Percentiles rank a stretch among this genome's conserved stretches.
Conservation (phyloP, 2,113 vertebrate genomes). For the Sciurus niger region DNA sequence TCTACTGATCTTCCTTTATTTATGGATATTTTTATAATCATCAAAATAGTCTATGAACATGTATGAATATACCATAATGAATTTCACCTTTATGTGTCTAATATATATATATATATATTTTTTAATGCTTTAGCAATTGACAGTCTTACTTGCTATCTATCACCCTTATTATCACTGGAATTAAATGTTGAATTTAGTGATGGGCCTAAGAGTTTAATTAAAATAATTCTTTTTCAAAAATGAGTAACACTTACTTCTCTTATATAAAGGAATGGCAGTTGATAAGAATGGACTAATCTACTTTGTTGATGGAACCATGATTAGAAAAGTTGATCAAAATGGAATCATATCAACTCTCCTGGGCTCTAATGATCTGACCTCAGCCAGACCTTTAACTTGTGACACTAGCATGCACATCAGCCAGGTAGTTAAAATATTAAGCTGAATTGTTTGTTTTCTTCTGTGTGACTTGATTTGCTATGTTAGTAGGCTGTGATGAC, state of each 20-base stretch:
- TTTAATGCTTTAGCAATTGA: neutral
- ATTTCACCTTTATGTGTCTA: too few species aligned
- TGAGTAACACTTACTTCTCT: constrained; percentile 69
- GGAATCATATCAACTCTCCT: constrained; percentile 98
- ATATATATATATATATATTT: too few species aligned
- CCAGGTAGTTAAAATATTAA: constrained; percentile 91
- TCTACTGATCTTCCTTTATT: too few species aligned
- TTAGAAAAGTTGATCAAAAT: constrained; percentile 97
- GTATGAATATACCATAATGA: too few species aligned
- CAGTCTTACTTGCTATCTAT: neutral
- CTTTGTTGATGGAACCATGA: constrained; percentile 98
- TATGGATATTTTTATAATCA: too few species aligned
- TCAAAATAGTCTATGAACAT: too few species aligned
- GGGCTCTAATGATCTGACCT: constrained; percentile 97
- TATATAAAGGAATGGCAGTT: constrained; percentile 94
- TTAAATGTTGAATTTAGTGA: neutral
- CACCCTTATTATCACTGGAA: neutral
- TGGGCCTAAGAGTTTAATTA: neutral
- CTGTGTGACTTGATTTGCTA: neutral
- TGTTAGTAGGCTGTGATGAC: neutral
- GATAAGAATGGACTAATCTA: constrained; percentile 98
- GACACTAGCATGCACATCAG: constrained; percentile 98
- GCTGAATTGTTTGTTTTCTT: neutral
- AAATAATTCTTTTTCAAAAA: neutral
- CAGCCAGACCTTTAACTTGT: constrained; percentile 96